phyloP scores from a whole-genome alignment of 2,113 vertebrate genomes.

The Struthio camelus region DNA sequence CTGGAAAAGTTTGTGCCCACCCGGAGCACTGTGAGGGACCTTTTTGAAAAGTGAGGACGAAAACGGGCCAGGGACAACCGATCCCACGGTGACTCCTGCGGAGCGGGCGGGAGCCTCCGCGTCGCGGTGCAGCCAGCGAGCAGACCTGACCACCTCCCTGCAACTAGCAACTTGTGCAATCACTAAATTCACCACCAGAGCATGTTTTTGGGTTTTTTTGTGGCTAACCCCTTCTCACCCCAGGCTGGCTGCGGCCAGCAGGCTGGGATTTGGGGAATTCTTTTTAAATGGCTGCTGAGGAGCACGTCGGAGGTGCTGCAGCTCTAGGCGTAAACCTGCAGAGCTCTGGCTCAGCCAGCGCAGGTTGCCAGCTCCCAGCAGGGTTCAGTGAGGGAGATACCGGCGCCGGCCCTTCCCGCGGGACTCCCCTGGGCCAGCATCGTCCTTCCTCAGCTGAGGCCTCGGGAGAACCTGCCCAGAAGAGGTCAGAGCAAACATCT shows the following conservation, averaged over 20 bases:
- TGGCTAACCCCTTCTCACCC: slow-evolving; percentile 7
- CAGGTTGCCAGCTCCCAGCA: background rate
- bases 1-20: background rate
- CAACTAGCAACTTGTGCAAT: background rate
- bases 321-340: background rate
- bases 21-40: background rate
- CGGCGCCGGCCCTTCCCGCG: accelerated
- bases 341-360: background rate
- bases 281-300: background rate
- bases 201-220: background rate
- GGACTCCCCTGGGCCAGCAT: background rate
- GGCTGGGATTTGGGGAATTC: background rate
- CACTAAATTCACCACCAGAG: background rate
- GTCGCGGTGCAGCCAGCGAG: background rate
- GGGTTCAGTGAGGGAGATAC: background rate
- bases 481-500: background rate
- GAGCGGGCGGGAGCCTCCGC: background rate
- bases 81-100: background rate
- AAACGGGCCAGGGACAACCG: background rate
- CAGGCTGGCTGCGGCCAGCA: background rate
- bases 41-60: background rate
- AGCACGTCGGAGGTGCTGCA: background rate
- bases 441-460: background rate
- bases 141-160: background rate
- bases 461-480: background rate